Evolutionary conservation across 2,888 invertebrate species (phyloP).

Genomic region (Tineola bisselliella): DNA sequence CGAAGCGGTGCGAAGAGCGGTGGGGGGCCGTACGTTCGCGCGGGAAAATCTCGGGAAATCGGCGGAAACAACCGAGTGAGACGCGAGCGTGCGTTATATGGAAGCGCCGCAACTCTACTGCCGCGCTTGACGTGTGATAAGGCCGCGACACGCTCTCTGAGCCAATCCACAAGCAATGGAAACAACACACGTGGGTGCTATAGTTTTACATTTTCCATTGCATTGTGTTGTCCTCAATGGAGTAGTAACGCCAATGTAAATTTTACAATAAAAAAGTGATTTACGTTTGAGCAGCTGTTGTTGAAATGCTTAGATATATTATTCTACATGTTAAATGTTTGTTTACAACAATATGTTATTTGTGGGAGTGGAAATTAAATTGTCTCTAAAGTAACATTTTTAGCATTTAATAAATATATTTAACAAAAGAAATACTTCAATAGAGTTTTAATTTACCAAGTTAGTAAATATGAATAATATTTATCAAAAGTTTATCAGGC

Average conservation of each 20-base stretch:
- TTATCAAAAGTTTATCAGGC: not conserved
- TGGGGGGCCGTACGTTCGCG: conserved; percentile 26
- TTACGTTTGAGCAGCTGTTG: not conserved
- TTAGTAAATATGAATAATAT: not conserved
- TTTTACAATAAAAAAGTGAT: conserved; percentile 3
- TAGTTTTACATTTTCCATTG: conserved; percentile 5
- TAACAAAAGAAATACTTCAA: not conserved
- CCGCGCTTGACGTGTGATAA: conserved; percentile 47
- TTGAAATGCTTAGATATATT: not conserved
- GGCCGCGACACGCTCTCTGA: conserved; percentile 16
- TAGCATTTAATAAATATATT: too few species aligned
- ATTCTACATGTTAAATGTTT: not conserved
- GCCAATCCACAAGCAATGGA: conserved; percentile 1
- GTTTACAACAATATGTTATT: not conserved
- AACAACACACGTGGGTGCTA: conserved; percentile 8
- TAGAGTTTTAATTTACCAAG: not conserved
- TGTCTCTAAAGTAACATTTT: too few species aligned
- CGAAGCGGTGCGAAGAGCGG: conserved; percentile 29
- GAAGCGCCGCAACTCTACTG: conserved; percentile 45
- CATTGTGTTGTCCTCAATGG: conserved; percentile 3
- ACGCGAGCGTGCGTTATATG: conserved; percentile 38
- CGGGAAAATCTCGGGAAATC: conserved; percentile 43
- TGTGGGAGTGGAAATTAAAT: too few species aligned
- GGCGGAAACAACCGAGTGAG: conserved; percentile 25
- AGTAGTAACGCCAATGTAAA: not conserved